Conservation (phyloP, 2,797 vertebrate genomes). For the Sphaeramia orbicularis region DNA sequence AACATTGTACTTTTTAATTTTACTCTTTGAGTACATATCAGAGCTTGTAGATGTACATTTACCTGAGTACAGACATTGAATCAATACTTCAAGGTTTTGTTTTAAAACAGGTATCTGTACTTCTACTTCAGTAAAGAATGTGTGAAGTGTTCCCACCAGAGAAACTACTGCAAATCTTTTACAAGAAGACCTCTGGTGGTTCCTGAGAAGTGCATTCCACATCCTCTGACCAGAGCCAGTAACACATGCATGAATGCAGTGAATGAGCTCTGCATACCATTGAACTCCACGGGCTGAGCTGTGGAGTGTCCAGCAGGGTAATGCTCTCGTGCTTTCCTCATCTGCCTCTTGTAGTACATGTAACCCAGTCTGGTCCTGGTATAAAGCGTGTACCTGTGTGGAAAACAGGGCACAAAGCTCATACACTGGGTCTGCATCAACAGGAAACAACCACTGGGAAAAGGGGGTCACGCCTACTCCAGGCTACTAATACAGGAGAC, state of each 20-base stretch:
- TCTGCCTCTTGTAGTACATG: slow-evolving; percentile 94
- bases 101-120: too few relatives aligned
- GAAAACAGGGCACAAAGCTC: background rate
- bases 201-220: background rate
- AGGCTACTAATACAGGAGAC: too few relatives aligned
- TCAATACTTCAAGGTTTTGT: too few relatives aligned
- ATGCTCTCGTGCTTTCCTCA: slow-evolving; percentile 92
- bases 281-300: slow-evolving; percentile 85
- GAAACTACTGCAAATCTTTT: too few relatives aligned
- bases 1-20: too few relatives aligned
- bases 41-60: too few relatives aligned
- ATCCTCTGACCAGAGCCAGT: background rate
- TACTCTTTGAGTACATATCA: too few relatives aligned
- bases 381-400: slow-evolving; percentile 92
- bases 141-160: too few relatives aligned
- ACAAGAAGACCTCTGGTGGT: too few relatives aligned
- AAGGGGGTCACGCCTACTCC: background rate
- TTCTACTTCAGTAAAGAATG: too few relatives aligned
- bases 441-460: background rate
- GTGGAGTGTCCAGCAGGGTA: slow-evolving; percentile 91
- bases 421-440: background rate
- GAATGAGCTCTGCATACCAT: slow-evolving; percentile 78
- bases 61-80: too few relatives aligned
- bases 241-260: background rate
- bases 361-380: slow-evolving; percentile 94